phyloP scores from a whole-genome alignment of 2,113 vertebrate genomes.

The Apeltes quadracus region DNA sequence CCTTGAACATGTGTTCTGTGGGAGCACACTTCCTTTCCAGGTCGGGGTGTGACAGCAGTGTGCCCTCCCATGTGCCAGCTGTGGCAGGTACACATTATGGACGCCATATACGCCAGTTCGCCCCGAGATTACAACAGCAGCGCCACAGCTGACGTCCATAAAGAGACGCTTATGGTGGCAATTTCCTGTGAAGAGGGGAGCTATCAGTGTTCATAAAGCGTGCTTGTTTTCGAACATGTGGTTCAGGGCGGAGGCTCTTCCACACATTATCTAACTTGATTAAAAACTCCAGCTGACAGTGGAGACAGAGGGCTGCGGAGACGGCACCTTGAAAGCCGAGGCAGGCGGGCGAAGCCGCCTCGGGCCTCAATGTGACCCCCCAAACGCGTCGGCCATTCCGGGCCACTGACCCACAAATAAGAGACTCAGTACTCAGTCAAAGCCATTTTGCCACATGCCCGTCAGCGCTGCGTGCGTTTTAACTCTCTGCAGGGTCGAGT shows the following conservation, averaged over 20 bases:
- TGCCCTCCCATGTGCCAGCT: slow-evolving; percentile 62
- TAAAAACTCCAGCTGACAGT: slow-evolving; percentile 83
- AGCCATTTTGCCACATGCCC: slow-evolving; percentile 74
- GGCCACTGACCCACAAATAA: slow-evolving; percentile 83
- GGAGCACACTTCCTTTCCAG: slow-evolving; percentile 52
- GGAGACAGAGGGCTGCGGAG: slow-evolving; percentile 72
- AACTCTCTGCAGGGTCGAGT: slow-evolving; percentile 53
- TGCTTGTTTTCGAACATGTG: not conserved
- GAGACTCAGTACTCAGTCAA: slow-evolving; percentile 79
- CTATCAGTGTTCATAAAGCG: slow-evolving; percentile 5
- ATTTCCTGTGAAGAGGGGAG: slow-evolving; percentile 21
- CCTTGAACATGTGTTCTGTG: slow-evolving; percentile 71
- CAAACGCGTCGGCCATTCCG: slow-evolving; percentile 71
- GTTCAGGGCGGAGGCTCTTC: slow-evolving; percentile 19
- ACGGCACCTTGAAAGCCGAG: slow-evolving; percentile 76
- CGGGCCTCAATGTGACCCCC: slow-evolving; percentile 66
- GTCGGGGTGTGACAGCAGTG: slow-evolving; percentile 42
- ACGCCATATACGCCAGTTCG: slow-evolving; percentile 35
- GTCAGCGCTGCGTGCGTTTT: slow-evolving; percentile 60
- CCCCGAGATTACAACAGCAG: slow-evolving; percentile 50
- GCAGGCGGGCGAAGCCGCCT: slow-evolving; percentile 48
- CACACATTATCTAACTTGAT: slow-evolving; percentile 70
- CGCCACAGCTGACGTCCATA: slow-evolving; percentile 57
- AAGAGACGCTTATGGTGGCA: slow-evolving; percentile 41
- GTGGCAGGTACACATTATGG: slow-evolving; percentile 55